Base-by-base conservation (phyloP, 2,797 vertebrate genomes). In the Enteromius anoplus region DNA sequence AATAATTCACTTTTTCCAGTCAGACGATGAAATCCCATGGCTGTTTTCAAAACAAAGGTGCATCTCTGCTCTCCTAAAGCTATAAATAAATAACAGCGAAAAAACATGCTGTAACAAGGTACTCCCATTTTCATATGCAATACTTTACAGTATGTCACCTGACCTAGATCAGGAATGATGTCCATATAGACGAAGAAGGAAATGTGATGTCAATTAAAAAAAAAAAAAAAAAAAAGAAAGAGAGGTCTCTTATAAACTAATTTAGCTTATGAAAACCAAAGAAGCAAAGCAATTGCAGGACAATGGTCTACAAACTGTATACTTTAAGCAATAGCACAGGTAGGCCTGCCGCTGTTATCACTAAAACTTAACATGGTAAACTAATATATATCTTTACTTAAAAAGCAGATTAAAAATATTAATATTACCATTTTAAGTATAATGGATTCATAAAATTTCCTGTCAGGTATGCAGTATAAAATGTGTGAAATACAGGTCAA, bases 1-100 rank as follows among this genome's bases (percentile, higher is more conserved):
- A 85, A 85, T 85, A 73, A 82, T 85, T 82, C 49, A 85, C 26
- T 72, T 85, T 78, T 71, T 62, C 29, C n/a, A 62, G 75, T 78
- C 75, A 34, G 65, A 78, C 29, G n/a, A 82, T 55, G 73, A 42
- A 72, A 78, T 78, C 84, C 80, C 75, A 73, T 23, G 55, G 45
- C 49, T 72, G 79, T 77, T 73, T 73, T 78, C 60, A 82, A 81
- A 85, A 71, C 75, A 78, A 79, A 85, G 75, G 75, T 82, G 47
- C 80, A 85, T 82, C 62, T 78, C 68, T 78, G 45, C 66, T 78
- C 21, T 82, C 49, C 73, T 49, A 29, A 82, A 64, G 32, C 26
- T 40, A 78, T 85, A 49, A 82, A 85, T 85, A 85, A 85, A 78
- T 82, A 71, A 85, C 29, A 70, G 23, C 32, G 29, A 69, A 42